These are phyloP conservation scores for Sminthopsis crassicaudata DNA, from an alignment of 2,113 vertebrate species.

Conservation along the genomic window DNA sequence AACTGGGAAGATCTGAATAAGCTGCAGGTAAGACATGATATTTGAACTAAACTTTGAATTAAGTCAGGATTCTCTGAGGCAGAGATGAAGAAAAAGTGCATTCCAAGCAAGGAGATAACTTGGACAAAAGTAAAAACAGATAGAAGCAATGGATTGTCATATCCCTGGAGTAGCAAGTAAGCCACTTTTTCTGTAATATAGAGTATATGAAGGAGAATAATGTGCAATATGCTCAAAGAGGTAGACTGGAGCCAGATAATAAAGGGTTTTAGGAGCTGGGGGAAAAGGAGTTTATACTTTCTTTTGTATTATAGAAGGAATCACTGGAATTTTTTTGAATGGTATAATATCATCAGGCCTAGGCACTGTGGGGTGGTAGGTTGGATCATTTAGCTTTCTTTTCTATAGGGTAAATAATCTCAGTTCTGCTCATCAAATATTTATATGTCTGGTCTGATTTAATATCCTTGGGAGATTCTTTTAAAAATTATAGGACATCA, in stretches of 20 bases:
- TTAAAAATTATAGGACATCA: background rate
- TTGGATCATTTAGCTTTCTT: background rate
- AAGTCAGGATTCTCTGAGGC: background rate
- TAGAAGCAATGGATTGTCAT: background rate
- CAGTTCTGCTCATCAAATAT: background rate
- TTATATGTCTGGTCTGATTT: background rate
- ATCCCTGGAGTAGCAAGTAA: background rate
- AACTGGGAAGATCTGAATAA: background rate
- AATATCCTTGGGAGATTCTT: background rate
- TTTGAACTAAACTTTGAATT: background rate
- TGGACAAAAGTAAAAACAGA: background rate
- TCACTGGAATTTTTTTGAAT: background rate
- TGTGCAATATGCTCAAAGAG: background rate
- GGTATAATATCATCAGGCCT: background rate
- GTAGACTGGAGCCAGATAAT: background rate
- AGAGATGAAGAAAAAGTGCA: background rate
- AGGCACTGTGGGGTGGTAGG: background rate
- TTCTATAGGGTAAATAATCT: background rate
- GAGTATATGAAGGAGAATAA: background rate
- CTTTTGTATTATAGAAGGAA: background rate
- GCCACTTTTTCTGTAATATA: background rate
- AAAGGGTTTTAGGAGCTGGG: background rate
- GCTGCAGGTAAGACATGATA: background rate
- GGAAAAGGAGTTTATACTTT: background rate
- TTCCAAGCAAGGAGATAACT: background rate